These are phyloP conservation scores for Alauda arvensis DNA, from an alignment of 2,797 vertebrate species.

Conservation along the genomic window DNA sequence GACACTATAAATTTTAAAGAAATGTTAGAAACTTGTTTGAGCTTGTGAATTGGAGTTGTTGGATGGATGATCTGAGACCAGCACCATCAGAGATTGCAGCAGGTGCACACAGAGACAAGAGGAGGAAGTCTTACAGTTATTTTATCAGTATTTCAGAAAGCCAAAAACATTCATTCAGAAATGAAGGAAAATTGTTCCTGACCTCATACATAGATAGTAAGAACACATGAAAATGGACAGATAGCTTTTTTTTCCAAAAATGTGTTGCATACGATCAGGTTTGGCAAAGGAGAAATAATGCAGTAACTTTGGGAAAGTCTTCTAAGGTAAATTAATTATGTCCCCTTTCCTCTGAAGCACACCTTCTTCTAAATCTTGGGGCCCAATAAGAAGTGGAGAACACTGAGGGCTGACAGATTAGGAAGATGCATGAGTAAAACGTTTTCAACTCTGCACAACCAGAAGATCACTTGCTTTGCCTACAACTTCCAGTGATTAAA, in stretches of 20 bases:
- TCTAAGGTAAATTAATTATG: not conserved
- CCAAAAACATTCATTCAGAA: not conserved
- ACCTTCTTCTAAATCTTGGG: not conserved
- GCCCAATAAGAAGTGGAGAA: not conserved
- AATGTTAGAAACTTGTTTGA: not conserved
- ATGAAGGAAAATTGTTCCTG: not conserved
- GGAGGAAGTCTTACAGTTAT: not conserved
- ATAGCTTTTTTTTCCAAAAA: not conserved
- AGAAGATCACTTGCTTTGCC: not conserved
- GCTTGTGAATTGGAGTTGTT: not conserved
- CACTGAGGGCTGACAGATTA: not conserved
- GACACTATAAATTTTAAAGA: not conserved
- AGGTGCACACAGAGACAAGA: not conserved
- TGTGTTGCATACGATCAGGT: fast-evolving
- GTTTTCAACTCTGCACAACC: not conserved
- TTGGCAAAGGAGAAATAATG: not conserved
- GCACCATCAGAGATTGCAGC: not conserved
- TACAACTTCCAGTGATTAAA: not conserved
- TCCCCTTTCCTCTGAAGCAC: not conserved
- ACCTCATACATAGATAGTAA: not conserved
- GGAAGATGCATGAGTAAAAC: not conserved
- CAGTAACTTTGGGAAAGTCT: not conserved
- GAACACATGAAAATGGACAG: not conserved
- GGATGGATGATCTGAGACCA: not conserved
- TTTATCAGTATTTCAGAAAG: not conserved